A percentile compares a stretch with the other conserved stretches of the same genome.
phyloP scores from a whole-genome alignment of 2,113 vertebrate species.

The Forbesichthys agassizii region DNA sequence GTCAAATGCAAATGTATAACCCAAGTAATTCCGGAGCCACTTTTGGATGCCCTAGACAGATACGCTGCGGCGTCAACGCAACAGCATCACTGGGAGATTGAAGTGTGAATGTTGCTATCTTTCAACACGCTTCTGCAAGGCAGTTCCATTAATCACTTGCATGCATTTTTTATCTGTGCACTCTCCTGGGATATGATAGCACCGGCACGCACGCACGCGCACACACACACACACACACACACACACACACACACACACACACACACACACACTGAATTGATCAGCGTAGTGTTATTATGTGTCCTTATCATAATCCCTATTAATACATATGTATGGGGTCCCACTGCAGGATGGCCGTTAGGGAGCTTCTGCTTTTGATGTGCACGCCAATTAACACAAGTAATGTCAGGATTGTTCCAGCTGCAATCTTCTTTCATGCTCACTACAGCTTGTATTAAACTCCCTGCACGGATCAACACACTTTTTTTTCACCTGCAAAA shows the following conservation, averaged over 20 bases:
- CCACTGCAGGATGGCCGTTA: slow-evolving; percentile 41
- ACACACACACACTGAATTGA: slow-evolving; percentile 35
- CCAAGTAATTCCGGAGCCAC: slow-evolving; percentile 23
- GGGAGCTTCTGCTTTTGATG: slow-evolving; percentile 66
- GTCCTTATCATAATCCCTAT: slow-evolving; percentile 52
- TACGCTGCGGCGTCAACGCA: slow-evolving; percentile 8
- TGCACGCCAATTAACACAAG: slow-evolving; percentile 72
- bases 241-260: slow-evolving; percentile 6
- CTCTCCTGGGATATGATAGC: slow-evolving; percentile 22
- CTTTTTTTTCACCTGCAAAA: background rate
- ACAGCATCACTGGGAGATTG: slow-evolving; percentile 20
- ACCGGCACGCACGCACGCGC: slow-evolving; percentile 3
- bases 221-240: slow-evolving; percentile 4
- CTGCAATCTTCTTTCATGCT: slow-evolving; percentile 22
- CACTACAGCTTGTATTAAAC: background rate
- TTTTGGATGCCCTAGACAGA: slow-evolving; percentile 16
- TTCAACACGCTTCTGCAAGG: slow-evolving; percentile 31
- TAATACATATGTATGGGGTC: slow-evolving; percentile 62
- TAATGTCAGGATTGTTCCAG: slow-evolving; percentile 44
- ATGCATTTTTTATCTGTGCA: slow-evolving; percentile 52
- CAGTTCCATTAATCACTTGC: slow-evolving; percentile 38
- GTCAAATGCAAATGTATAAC: slow-evolving; percentile 8
- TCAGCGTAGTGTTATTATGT: slow-evolving; percentile 48
- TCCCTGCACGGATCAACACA: slow-evolving; percentile 2
- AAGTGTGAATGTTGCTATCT: slow-evolving; percentile 39